Base-by-base conservation (phyloP, 2,797 vertebrate species). In the Gymnocypris eckloni region DNA sequence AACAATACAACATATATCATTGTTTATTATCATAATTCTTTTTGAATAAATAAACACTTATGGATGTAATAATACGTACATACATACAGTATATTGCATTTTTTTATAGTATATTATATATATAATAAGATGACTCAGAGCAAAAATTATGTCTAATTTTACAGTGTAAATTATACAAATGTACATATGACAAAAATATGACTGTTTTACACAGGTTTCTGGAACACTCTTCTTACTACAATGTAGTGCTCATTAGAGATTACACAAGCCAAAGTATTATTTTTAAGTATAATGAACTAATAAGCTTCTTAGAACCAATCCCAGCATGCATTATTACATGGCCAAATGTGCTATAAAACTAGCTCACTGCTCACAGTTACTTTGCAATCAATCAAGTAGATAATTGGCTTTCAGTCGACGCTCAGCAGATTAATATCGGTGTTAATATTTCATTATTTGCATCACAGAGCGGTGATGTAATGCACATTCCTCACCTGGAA, bases 381-480 rank as follows among this genome's bases (percentile, higher is more conserved):
- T n/a, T 56, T 67, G 37, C 56, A n/a, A 61, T 86, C 71, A 61
- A 69, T 79, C 28, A 59, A 6, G 70, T 73, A 45, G 43, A 85
- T 84, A 48, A 66, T 15, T 78, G 41, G 39, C 81, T 84, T 88
- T 86, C 84, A 87, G 61, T 43, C 79, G 10, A 72, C 4, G 28
- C 75, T 73, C 7, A 78, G 16, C 22, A 84, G 70, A 75, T 76
- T 37, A 79, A 73, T 67, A 71, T 72, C 18, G 7, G 18, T 25
- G 52, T 79, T 69, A 87, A 64, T 88, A 76, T 56, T 83, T 77
- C 43, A 78, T 89, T 86, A 82, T 86, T 85, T 75, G 59, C 81
- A 86, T 83, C 67, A 66, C 81, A 56, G 64, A 87, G 89, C 15
- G 82, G 59, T 91, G 83, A 59, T 80, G 87, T 82, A 86, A 90